Evolutionary conservation across 2,888 invertebrate genomes (phyloP).

Genomic region (Corbicula japonica): DNA sequence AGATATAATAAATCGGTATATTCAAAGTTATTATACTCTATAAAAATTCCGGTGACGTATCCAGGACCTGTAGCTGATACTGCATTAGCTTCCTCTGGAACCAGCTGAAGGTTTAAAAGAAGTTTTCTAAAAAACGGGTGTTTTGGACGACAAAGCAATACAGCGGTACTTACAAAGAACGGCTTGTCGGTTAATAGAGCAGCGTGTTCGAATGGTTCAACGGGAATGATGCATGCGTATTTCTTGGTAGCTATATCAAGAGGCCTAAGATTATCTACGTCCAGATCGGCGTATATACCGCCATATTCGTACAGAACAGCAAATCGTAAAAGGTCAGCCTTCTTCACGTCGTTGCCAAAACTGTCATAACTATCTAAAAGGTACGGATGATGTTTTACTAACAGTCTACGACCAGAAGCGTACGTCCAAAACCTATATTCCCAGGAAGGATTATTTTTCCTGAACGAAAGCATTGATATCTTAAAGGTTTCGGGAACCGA

Average conservation of each 20-base stretch:
- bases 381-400: constrained; percentile 28
- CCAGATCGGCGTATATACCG: constrained; percentile 43
- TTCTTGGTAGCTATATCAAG: constrained; percentile 32
- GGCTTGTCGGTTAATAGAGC: too few relatives aligned
- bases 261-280: constrained; percentile 44
- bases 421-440: constrained; percentile 42
- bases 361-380: constrained; percentile 29
- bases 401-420: constrained; percentile 17
- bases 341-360: constrained; percentile 1
- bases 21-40: background rate
- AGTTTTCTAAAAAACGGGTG: too few relatives aligned
- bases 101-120: too few relatives aligned
- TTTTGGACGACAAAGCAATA: too few relatives aligned
- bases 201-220: constrained; percentile 41
- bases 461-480: constrained; percentile 22
- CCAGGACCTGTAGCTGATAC: background rate
- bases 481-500: constrained; percentile 20
- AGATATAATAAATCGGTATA: background rate
- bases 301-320: constrained; percentile 42
- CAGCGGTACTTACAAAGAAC: too few relatives aligned
- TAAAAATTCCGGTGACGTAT: background rate
- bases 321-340: constrained; percentile 32
- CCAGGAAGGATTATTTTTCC: constrained; percentile 35
- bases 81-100: too few relatives aligned
- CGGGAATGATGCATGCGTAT: constrained; percentile 33